Base-by-base conservation (phyloP, 2,797 vertebrate genomes). In the Hafferia zeledoni region DNA sequence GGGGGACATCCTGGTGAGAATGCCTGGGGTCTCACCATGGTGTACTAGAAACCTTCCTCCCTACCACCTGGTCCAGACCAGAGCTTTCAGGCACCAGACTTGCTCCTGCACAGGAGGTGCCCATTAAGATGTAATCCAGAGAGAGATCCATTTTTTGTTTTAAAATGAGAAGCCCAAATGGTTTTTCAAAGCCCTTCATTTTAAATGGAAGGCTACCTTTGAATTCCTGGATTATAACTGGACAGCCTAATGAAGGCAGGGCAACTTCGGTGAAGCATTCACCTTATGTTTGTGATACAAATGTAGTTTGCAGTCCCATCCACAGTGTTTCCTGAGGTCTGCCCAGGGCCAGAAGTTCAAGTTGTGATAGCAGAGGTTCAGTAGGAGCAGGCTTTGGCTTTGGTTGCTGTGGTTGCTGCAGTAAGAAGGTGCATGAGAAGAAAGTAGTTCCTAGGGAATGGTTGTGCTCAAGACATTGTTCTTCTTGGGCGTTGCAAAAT, bases 11-110 rank as follows among this genome's bases (percentile, higher is more conserved):
- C 19, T 46, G 27, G 14, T 47, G 28, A 52, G 25, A 22, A 22
- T 19, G 25, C 11, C 44, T 1, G 1, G 28, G 27, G 5, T 74
- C 18, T 72, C 60, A 55, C 33, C 3, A 0, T 6, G n/a, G 17
- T 12, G 15, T 2, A 24, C 17, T 30, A 46, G 60, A 65, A 72
- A 49, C 5, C 1, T 7, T 86, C 16, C 20, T 68, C 11, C 19
- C 28, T 28, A 27, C 11, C 12, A 7, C 18, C 14, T 35, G 44
- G 5, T n/a, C 63, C 37, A 28, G 67, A 44, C 31, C 27, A 60
- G 53, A 31, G 8, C 37, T 39, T 59, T 30, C 44, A 47, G 53
- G n/a, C n/a, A 44, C 50, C 18, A 59, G 22, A 52, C 39, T 81
- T 24, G 12, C 18, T 31, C 50, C n/a, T 43, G 43, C 44, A 27